Evolutionary conservation across 2,113 vertebrate genomes (phyloP), one percentile per base, ranked within the genome.

Genomic region (Heterotilapia buettikoferi): DNA sequence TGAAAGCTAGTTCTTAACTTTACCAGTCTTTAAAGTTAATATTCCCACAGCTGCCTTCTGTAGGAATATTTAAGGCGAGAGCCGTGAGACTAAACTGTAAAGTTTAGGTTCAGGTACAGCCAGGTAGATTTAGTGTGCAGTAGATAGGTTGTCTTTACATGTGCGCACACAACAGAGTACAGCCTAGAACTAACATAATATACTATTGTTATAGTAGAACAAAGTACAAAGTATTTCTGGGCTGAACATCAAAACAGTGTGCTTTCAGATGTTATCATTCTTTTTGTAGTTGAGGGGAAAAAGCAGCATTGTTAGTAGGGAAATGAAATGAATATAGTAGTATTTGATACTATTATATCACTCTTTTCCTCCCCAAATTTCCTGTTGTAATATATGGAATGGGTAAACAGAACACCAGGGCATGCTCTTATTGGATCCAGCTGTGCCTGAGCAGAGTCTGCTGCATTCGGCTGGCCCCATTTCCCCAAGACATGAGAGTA

Each of bases 351-450:
- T 33, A 78, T 52, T 78, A 78, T 52, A 45, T 80, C n/a, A 14
- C 18, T 31, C 26, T 80, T 84, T 66, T 78, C 66, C 87, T 90
- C 85, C 84, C 80, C 81, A 87, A 88, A 88, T 90, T 73, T 96
- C 92, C 94, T 93, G 91, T 93, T 94, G 88, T 88, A 92, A 95
- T 86, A 87, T 92, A 95, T 89, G 88, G 88, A 95, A 94, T 91
- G 82, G 61, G 76, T 92, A 92, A 94, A 90, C 89, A 93, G 52
- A 88, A 80, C 61, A 79, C 83, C 38, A 33, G 84, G 89, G 78
- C 80, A 82, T 18, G 82, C 50, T 53, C 84, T 94, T 91, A 94
- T 91, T 94, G 86, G 88, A 86, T 84, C 93, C 94, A 95, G 95
- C 94, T 96, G 93, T 91, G 57, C 43, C 52, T 82, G 85, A 78